Percentiles rank a stretch among this genome's conserved stretches.
phyloP scores from a whole-genome alignment of 2,888 invertebrate species.

The Clusia tigrina region DNA sequence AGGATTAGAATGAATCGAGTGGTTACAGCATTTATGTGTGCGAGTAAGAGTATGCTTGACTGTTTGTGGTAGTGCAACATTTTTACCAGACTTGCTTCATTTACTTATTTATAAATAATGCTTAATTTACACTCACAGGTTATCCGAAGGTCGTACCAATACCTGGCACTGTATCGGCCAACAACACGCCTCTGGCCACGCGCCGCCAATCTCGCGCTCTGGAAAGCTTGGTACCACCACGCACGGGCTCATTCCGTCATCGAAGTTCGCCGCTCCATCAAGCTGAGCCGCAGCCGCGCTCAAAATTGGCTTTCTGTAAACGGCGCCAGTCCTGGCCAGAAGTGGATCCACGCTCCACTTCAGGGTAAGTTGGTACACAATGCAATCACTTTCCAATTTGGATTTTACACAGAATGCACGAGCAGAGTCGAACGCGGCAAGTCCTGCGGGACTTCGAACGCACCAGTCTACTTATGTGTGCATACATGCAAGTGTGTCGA shows the following conservation, averaged over 20 bases:
- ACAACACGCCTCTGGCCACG: slow-evolving; percentile 53
- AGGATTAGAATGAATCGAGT: too few species aligned
- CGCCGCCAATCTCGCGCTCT: slow-evolving; percentile 70
- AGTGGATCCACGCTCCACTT: slow-evolving; percentile 82
- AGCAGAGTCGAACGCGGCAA: too few species aligned
- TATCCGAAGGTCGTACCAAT: slow-evolving; percentile 79
- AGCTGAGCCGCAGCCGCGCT: slow-evolving; percentile 68
- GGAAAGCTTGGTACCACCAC: slow-evolving; percentile 70
- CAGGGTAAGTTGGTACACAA: slow-evolving; percentile 77
- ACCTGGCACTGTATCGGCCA: slow-evolving; percentile 68
- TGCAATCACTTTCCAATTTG: too few species aligned
- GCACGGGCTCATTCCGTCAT: slow-evolving; percentile 70
- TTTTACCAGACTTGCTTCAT: not conserved
- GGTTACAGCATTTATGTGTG: too few species aligned
- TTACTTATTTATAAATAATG: not conserved
- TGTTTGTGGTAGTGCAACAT: too few species aligned
- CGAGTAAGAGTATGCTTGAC: too few species aligned
- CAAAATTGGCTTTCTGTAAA: slow-evolving; percentile 78
- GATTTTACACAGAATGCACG: too few species aligned
- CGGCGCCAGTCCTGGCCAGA: slow-evolving; percentile 85
- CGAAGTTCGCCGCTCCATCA: slow-evolving; percentile 60
- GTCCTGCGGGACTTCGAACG: too few species aligned
- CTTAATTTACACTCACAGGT: slow-evolving; percentile 65
- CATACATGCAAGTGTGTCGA: too few species aligned
- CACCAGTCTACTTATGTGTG: too few species aligned